Percentiles rank a stretch among this genome's conserved stretches.
Evolutionary conservation across 2,888 invertebrate genomes (phyloP).

Genomic region (Rhingia rostrata): DNA sequence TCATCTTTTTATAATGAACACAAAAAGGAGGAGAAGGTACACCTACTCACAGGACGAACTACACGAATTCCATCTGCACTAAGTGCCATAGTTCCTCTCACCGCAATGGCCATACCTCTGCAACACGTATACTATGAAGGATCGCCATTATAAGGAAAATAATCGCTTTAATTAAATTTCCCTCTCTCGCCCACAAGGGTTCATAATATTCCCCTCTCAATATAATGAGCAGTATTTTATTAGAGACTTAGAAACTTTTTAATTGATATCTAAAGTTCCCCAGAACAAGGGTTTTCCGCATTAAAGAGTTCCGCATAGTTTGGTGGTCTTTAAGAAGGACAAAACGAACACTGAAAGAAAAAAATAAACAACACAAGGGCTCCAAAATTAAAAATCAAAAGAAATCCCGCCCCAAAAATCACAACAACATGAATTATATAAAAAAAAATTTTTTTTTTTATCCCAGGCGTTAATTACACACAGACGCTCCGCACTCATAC

Average conservation of each 20-base stretch:
- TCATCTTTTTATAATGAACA: slow-evolving; percentile 74
- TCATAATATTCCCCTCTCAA: slow-evolving; percentile 55
- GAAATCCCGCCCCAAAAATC: slow-evolving; percentile 70
- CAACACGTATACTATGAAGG: slow-evolving; percentile 13
- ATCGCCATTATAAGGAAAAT: slow-evolving; percentile 52
- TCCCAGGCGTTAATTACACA: slow-evolving; percentile 72
- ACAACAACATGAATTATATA: slow-evolving; percentile 50
- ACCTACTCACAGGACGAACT: slow-evolving; percentile 6
- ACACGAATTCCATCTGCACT: slow-evolving; percentile 33
- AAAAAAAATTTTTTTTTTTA: slow-evolving; percentile 38
- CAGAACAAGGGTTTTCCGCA: not conserved
- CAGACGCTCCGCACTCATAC: slow-evolving; percentile 31
- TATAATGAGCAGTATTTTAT: slow-evolving; percentile 67
- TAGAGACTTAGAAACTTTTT: slow-evolving; percentile 60
- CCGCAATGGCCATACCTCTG: not conserved
- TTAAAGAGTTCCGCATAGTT: slow-evolving; percentile 29
- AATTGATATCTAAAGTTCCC: slow-evolving; percentile 72
- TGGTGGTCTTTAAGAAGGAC: not conserved
- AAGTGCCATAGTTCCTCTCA: slow-evolving; percentile 34
- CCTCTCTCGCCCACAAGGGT: slow-evolving; percentile 39
- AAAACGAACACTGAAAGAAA: slow-evolving; percentile 7
- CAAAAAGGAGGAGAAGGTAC: slow-evolving; percentile 36
- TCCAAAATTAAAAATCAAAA: slow-evolving; percentile 73
- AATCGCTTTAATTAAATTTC: slow-evolving; percentile 70
- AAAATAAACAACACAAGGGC: slow-evolving; percentile 55